A percentile compares a stretch with the other conserved stretches of the same genome.
Conservation (phyloP, 2,888 invertebrate genomes). For the Carcina quercana region DNA sequence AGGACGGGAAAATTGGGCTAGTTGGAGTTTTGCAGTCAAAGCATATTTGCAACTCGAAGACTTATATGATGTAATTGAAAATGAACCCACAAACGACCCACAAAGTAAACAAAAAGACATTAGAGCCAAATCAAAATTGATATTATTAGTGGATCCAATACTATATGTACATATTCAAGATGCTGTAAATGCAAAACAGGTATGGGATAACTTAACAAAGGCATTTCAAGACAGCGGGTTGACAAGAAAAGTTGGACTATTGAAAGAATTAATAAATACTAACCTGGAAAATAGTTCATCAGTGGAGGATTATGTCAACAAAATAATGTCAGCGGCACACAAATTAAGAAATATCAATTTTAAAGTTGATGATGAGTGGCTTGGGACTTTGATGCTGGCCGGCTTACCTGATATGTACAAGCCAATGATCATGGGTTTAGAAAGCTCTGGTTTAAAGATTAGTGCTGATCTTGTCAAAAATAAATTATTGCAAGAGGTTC, state of each 20-base stretch:
- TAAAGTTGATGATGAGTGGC: constrained; percentile 16
- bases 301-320: constrained; percentile 18
- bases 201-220: constrained; percentile 1
- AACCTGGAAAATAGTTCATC: constrained; percentile 10
- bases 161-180: constrained; percentile 19
- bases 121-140: not conserved
- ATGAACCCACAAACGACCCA: not conserved
- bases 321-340: constrained; percentile 16
- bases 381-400: too few relatives aligned
- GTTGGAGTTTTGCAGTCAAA: not conserved
- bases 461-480: too few relatives aligned
- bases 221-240: constrained; percentile 2
- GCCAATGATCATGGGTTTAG: constrained; percentile 8
- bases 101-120: not conserved
- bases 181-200: constrained; percentile 10
- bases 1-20: not conserved
- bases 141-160: not conserved
- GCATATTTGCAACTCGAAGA: not conserved
- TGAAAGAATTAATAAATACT: constrained; percentile 17
- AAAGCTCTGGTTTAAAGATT: too few relatives aligned
- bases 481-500: constrained; percentile 5
- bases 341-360: constrained; percentile 19
- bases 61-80: not conserved
- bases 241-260: constrained; percentile 8
- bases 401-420: constrained; percentile 15